phyloP scores from a whole-genome alignment of 2,113 vertebrate species.

The Silurus meridionalis region DNA sequence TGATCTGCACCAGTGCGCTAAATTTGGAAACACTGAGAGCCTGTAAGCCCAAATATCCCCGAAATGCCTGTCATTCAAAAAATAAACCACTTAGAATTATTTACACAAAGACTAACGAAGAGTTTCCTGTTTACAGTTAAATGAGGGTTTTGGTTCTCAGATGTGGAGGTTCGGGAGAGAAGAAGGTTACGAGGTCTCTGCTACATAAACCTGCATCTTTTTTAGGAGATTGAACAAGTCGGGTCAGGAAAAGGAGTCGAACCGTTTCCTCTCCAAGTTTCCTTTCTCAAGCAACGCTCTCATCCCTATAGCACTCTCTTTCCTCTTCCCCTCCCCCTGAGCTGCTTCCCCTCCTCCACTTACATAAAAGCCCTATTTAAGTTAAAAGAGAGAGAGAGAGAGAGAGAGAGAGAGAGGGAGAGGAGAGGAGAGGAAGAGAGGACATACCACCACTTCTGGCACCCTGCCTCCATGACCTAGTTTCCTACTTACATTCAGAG shows the following conservation, averaged over 20 bases:
- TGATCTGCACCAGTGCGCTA: background rate
- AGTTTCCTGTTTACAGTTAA: constrained; percentile 64
- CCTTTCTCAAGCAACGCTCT: constrained; percentile 54
- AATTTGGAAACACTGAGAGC: background rate
- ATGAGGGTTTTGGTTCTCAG: constrained; percentile 38
- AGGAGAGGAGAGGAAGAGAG: background rate
- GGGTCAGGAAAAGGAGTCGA: constrained; percentile 66
- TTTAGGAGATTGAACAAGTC: constrained; percentile 67
- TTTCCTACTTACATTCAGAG: constrained; percentile 35
- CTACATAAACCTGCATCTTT: constrained; percentile 69
- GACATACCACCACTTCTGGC: constrained; percentile 32
- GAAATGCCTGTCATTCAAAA: constrained; percentile 4
- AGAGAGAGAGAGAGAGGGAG: constrained; percentile 44
- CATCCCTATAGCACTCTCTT: constrained; percentile 56
- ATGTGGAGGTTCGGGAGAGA: constrained; percentile 69
- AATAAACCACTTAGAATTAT: background rate
- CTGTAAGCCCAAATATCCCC: background rate
- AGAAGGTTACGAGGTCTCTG: constrained; percentile 66
- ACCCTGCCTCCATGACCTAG: constrained; percentile 42
- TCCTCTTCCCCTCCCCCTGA: constrained; percentile 54
- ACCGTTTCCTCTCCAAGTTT: constrained; percentile 57
- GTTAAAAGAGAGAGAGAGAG: constrained; percentile 36
- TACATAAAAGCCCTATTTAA: constrained; percentile 76
- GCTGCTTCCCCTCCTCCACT: constrained; percentile 60
- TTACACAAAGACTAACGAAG: constrained; percentile 51